These are phyloP conservation scores for Aphidius gifuensis DNA, from an alignment of 1,140 invertebrate species.

Conservation along the genomic window DNA sequence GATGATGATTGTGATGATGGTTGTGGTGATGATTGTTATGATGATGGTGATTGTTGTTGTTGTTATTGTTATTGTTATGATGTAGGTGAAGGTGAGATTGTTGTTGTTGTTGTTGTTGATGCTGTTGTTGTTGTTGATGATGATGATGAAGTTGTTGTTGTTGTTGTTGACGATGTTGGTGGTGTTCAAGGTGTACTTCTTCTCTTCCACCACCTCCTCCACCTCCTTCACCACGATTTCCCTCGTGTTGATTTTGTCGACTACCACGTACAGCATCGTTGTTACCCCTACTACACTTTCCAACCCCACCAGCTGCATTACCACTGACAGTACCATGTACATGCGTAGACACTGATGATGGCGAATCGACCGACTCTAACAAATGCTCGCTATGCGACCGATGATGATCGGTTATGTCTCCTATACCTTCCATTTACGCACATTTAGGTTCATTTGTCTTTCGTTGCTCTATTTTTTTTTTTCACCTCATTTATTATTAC, in stretches of 20 bases:
- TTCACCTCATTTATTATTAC: not conserved
- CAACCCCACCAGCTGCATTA: conserved; percentile 41
- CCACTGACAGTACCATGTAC: conserved; percentile 54
- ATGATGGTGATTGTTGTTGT: not conserved
- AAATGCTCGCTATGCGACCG: conserved; percentile 61
- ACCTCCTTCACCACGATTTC: conserved; percentile 13
- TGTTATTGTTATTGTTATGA: too few relatives aligned
- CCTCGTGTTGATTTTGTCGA: conserved; percentile 27
- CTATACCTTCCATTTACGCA: conserved; percentile 65
- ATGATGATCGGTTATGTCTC: conserved; percentile 64
- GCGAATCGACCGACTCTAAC: conserved; percentile 59
- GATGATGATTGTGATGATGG: conserved; percentile 3
- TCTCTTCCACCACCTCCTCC: conserved; percentile 1
- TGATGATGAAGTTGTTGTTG: too few relatives aligned
- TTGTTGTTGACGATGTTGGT: too few relatives aligned
- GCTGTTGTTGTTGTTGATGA: conserved; percentile 1
- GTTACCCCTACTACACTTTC: conserved; percentile 29
- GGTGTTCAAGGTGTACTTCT: too few relatives aligned
- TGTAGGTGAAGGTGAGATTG: too few relatives aligned
- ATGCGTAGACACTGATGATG: conserved; percentile 56
- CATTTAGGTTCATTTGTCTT: conserved; percentile 46
- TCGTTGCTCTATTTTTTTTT: conserved; percentile 10
- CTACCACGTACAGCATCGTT: conserved; percentile 10
- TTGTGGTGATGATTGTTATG: conserved; percentile 1
- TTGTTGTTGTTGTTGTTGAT: too few relatives aligned